phyloP scores from a whole-genome alignment of 2,113 vertebrate genomes.

The Lutjanus erythropterus region DNA sequence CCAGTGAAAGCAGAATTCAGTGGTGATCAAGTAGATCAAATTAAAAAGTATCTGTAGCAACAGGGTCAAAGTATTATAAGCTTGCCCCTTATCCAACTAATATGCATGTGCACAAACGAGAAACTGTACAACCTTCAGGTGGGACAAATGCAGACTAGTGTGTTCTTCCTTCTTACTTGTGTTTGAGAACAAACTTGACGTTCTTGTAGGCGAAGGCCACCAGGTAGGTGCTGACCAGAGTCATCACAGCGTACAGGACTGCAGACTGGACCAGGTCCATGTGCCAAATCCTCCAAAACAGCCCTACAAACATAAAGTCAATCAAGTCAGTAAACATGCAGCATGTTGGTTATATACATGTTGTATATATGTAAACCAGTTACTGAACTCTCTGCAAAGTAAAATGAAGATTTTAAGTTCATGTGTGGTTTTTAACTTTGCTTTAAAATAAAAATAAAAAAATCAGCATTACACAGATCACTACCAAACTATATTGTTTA shows the following conservation, averaged over 20 bases:
- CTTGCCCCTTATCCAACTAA: not conserved
- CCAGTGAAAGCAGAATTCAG: not conserved
- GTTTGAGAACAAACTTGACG: constrained; percentile 99
- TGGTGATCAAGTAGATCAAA: not conserved
- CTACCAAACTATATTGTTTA: not conserved
- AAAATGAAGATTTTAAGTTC: not conserved
- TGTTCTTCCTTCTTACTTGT: constrained; percentile 89
- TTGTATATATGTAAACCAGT: not conserved
- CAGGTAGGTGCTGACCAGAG: constrained; percentile 96
- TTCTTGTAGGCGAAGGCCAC: constrained; percentile 99
- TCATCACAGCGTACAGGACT: constrained; percentile 96
- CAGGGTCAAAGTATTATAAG: too few species aligned
- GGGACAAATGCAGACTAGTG: not conserved
- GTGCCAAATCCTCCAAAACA: constrained; percentile 99
- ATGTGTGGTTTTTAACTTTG: not conserved
- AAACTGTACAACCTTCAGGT: not conserved
- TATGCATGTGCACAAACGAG: not conserved
- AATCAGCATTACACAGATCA: not conserved
- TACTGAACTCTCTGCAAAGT: not conserved
- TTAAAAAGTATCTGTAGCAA: not conserved
- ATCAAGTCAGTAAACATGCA: not conserved
- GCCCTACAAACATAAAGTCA: constrained; percentile 82
- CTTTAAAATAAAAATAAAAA: not conserved
- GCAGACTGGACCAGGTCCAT: constrained; percentile 99
- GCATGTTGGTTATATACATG: not conserved